Evolutionary conservation across 2,888 invertebrate species (phyloP).

Genomic region (Drosophila greeni): DNA sequence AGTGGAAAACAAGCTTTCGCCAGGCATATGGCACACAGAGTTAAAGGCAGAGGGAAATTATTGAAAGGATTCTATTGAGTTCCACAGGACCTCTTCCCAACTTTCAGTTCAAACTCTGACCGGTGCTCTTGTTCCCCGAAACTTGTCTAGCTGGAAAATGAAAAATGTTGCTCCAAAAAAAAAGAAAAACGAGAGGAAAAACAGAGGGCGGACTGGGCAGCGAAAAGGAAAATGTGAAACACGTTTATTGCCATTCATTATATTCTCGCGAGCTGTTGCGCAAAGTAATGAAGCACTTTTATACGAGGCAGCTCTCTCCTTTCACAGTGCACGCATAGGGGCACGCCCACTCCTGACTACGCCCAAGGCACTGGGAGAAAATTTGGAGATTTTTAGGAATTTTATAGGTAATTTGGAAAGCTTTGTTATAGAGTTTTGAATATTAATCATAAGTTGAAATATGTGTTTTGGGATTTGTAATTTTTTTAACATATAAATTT

Average conservation of each 20-base stretch:
- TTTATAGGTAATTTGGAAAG: no score
- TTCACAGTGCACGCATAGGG: conserved; percentile 37
- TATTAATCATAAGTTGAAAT: no score
- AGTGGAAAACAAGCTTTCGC: conserved; percentile 13
- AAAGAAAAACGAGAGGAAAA: not conserved
- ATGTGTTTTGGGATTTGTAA: no score
- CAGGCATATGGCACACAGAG: conserved; percentile 10
- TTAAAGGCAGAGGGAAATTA: conserved; percentile 23
- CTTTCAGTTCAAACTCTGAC: conserved; percentile 33
- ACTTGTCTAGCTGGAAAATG: conserved; percentile 40
- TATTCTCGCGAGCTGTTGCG: conserved; percentile 75
- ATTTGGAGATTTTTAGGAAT: not conserved
- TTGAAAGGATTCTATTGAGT: conserved; percentile 45
- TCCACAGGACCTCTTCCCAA: not conserved
- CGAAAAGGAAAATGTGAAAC: conserved; percentile 68
- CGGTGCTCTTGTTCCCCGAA: conserved; percentile 36
- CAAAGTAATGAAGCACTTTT: conserved; percentile 73
- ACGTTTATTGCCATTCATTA: conserved; percentile 74
- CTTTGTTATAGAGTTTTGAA: not conserved
- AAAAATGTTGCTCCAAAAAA: conserved; percentile 45
- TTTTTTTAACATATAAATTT: no score
- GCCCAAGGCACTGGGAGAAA: conserved; percentile 6
- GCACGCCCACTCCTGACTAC: not conserved
- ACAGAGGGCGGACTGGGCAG: conserved; percentile 16
- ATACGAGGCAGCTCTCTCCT: conserved; percentile 46